Conservation (phyloP, 2,888 invertebrate species). For the Thereva unica region DNA sequence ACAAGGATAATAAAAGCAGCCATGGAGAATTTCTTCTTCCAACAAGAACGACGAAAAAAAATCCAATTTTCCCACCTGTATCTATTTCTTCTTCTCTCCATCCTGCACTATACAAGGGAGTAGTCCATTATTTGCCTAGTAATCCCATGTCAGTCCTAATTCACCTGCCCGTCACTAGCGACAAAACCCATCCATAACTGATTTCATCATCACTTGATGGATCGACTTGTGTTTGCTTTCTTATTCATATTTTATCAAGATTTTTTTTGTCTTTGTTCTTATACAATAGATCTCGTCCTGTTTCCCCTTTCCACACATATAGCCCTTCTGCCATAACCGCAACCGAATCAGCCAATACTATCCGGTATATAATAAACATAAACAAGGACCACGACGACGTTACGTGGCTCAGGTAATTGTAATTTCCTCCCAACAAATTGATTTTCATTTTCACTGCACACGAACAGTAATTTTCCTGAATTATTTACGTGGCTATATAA, state of each 20-base stretch:
- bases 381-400: too few species aligned
- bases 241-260: too few species aligned
- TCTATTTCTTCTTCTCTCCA: not conserved
- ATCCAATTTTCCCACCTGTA: not conserved
- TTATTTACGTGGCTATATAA: conserved; percentile 10
- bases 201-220: not conserved
- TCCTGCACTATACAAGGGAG: not conserved
- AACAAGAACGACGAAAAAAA: too few species aligned
- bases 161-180: conserved; percentile 18
- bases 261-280: too few species aligned
- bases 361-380: too few species aligned
- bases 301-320: too few species aligned
- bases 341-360: too few species aligned
- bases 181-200: conserved; percentile 19
- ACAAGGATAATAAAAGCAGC: too few species aligned
- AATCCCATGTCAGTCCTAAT: conserved; percentile 7
- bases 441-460: conserved; percentile 17
- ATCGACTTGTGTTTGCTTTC: too few species aligned
- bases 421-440: conserved; percentile 9
- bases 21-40: too few species aligned
- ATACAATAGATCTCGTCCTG: too few species aligned
- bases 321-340: too few species aligned
- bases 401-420: not conserved
- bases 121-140: conserved; percentile 6
- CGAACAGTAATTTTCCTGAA: conserved; percentile 19